A percentile compares a stretch with the other conserved stretches of the same genome.
Evolutionary conservation across 1,140 invertebrate species (phyloP).

Genomic region (Helicoverpa armigera): DNA sequence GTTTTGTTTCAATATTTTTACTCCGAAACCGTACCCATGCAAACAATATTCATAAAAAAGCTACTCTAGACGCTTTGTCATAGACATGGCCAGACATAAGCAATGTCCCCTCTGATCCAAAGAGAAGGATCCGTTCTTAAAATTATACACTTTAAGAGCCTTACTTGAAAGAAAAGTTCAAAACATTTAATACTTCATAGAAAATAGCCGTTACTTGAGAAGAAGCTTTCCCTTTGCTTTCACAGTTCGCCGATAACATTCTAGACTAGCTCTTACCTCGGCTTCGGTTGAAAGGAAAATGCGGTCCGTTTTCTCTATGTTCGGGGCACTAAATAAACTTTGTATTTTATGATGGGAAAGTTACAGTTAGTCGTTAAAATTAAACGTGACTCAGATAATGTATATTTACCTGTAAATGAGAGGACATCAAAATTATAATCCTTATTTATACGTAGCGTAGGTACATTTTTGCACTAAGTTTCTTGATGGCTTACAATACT

Average conservation of each 20-base stretch:
- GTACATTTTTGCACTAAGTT: no score
- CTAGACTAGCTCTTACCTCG: constrained; percentile 4
- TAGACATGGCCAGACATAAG: no score
- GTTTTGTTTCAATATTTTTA: no score
- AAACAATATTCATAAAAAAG: no score
- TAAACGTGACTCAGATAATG: background rate
- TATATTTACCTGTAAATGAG: background rate
- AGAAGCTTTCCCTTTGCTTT: constrained; percentile 26
- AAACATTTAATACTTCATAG: background rate
- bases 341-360: constrained; percentile 12
- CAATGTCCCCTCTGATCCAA: no score
- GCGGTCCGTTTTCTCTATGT: background rate
- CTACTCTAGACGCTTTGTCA: no score
- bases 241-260: constrained; percentile 7
- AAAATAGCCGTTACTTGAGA: background rate
- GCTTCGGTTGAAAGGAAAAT: constrained; percentile 11
- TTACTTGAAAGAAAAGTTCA: background rate
- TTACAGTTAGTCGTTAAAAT: constrained; percentile 1
- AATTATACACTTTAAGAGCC: no score
- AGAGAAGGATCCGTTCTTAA: no score
- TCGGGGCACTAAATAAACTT: constrained; percentile 24
- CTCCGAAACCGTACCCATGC: no score
- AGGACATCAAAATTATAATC: background rate
- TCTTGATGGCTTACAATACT: no score
- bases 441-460: no score